Base-by-base conservation (phyloP, 53 echinoderm and acorn worm species). In the Hippasteria phrygiana region DNA sequence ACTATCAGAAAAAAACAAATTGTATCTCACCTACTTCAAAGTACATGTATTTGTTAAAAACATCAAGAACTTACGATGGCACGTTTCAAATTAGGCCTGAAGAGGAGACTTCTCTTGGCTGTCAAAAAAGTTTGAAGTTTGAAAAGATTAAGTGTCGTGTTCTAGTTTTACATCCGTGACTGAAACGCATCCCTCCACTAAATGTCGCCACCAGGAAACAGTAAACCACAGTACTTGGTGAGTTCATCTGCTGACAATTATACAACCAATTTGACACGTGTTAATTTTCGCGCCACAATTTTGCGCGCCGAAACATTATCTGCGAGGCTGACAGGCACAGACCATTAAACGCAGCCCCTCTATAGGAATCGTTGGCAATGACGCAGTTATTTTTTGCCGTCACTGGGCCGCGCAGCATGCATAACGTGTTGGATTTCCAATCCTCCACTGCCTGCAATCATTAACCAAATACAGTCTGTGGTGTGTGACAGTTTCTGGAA, bases 151-250 rank as follows among this genome's bases (percentile, higher is more conserved):
- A 67, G 69, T 67, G 69, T 36, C 18, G 33, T 35, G 37, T 16
- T 67, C 69, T 36, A 67, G 37, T 36, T 67, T 33, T 67, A 67
- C 37, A 33, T 12, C 36, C 37, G 69, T 67, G 69, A 73, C 14
- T 73, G 73, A 73, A 73, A 73, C 43, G n/a, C 26, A 73, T 40
- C 73, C 43, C 26, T 73, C 73, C 43, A 42, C n/a, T 73, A 71
- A 67, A 73, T 42, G 73, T 73, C 73, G 27, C 32, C 16, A 34
- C 10, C 18, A 24, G 17, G 69, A 67, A 11, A 67, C 34, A 8
- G 33, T 59, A 59, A 24, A 24, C 26, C 8, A 1, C 59, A 3
- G 20, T 2, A 59, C 59, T 59, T 59, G 2, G 26, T 18, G 26
- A 59, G 59, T 59, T 59, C 59, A 59, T 59, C 59, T 20, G 1